Evolutionary conservation across 2,888 invertebrate genomes (phyloP).

Genomic region (Taphrorychus bicolor): DNA sequence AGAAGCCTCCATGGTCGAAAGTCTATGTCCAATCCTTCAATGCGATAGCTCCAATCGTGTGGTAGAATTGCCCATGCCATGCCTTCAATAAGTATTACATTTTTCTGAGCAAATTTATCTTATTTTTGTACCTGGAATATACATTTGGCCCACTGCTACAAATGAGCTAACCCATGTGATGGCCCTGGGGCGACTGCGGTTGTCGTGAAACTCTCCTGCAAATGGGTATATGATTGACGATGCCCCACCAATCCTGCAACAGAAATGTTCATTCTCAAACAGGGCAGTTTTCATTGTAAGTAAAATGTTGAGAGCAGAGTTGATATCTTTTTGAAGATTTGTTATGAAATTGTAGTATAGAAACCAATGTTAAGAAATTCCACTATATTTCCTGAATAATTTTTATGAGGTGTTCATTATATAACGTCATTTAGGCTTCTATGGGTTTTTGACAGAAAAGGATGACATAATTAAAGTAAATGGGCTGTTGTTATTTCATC

Average conservation of each 20-base stretch:
- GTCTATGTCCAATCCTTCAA: conserved; percentile 56
- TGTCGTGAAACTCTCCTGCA: conserved; percentile 63
- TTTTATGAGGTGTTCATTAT: no score
- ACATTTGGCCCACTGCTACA: conserved; percentile 56
- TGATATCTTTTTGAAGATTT: no score
- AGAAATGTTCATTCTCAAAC: no score
- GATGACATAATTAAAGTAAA: no score
- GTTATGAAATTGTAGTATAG: no score
- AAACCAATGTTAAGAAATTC: no score
- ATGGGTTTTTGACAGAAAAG: no score
- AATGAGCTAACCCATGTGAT: conserved; percentile 58
- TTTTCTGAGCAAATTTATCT: not conserved
- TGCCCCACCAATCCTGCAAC: conserved; percentile 58
- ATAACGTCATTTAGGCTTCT: no score
- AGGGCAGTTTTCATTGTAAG: no score
- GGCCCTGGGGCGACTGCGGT: conserved; percentile 59
- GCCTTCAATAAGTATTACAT: conserved; percentile 33
- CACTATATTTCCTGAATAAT: no score
- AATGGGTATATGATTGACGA: conserved; percentile 64
- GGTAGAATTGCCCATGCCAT: conserved; percentile 58
- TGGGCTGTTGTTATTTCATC: no score
- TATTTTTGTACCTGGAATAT: conserved; percentile 50
- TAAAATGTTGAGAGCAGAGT: not conserved
- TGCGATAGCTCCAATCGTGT: conserved; percentile 55
- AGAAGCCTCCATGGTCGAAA: conserved; percentile 57